Conservation (phyloP, 2,888 invertebrate genomes). For the Augochlorella aurata region DNA sequence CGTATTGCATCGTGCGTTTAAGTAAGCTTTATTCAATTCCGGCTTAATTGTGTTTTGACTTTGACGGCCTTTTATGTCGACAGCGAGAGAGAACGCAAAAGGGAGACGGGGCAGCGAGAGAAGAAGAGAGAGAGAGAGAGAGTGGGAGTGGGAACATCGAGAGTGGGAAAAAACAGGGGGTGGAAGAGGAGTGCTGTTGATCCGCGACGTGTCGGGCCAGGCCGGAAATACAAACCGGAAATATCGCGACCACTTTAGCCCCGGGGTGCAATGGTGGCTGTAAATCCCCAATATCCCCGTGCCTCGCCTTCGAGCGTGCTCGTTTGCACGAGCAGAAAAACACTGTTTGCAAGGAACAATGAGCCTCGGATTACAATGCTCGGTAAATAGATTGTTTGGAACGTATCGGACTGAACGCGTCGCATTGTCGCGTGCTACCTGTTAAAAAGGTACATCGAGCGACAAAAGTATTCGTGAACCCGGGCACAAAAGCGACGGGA, state of each 20-base stretch:
- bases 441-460: slow-evolving; percentile 59
- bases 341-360: slow-evolving; percentile 76
- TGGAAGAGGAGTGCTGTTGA: slow-evolving; percentile 14
- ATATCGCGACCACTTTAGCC: slow-evolving; percentile 56
- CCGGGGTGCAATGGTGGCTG: slow-evolving; percentile 48
- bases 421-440: slow-evolving; percentile 61
- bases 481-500: background rate
- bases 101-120: background rate
- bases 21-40: slow-evolving; percentile 56
- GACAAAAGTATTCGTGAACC: slow-evolving; percentile 50
- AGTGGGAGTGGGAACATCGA: background rate
- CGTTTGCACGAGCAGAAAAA: slow-evolving; percentile 63
- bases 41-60: slow-evolving; percentile 53
- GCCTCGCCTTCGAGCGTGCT: slow-evolving; percentile 29
- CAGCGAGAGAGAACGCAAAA: background rate
- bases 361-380: slow-evolving; percentile 77
- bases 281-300: slow-evolving; percentile 50
- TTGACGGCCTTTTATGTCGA: slow-evolving; percentile 39
- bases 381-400: slow-evolving; percentile 76
- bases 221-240: slow-evolving; percentile 61
- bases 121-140: background rate
- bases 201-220: slow-evolving; percentile 34
- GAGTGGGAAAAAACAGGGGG: background rate
- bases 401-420: slow-evolving; percentile 71
- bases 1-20: slow-evolving; percentile 43